These are phyloP conservation scores for Zaprionus africanus DNA, from an alignment of 1,140 invertebrate genomes.

Conservation along the genomic window DNA sequence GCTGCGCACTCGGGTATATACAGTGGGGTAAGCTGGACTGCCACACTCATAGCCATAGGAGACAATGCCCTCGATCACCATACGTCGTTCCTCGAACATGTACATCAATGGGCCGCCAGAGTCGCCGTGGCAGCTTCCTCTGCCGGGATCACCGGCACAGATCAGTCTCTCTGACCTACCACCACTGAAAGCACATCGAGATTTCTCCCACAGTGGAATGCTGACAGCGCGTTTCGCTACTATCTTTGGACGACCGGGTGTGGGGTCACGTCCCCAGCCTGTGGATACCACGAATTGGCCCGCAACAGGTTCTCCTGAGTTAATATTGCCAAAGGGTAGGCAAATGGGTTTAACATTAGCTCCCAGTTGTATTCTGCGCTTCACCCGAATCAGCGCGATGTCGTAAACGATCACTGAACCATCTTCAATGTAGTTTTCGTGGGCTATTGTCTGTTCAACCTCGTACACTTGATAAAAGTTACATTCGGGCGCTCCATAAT, in stretches of 20 bases:
- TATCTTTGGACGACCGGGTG: no score
- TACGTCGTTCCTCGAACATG: not conserved
- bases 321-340: not conserved
- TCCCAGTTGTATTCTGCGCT: not conserved
- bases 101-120: conserved; percentile 22
- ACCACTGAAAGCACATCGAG: not conserved
- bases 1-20: not conserved
- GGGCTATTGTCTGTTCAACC: not conserved
- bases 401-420: not conserved
- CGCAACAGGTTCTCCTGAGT: not conserved
- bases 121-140: conserved; percentile 8
- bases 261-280: conserved; percentile 5
- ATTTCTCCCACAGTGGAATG: not conserved
- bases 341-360: conserved; percentile 3
- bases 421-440: not conserved
- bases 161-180: not conserved
- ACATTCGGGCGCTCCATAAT: not conserved
- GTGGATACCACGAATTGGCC: not conserved
- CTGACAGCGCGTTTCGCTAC: not conserved
- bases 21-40: not conserved
- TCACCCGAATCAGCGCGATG: conserved; percentile 6
- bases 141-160: not conserved
- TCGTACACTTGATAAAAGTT: not conserved
- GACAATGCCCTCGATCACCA: conserved; percentile 7
- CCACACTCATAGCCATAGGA: not conserved